Evolutionary conservation across 1,140 invertebrate genomes (phyloP).

Genomic region (Bombus sibiricus): DNA sequence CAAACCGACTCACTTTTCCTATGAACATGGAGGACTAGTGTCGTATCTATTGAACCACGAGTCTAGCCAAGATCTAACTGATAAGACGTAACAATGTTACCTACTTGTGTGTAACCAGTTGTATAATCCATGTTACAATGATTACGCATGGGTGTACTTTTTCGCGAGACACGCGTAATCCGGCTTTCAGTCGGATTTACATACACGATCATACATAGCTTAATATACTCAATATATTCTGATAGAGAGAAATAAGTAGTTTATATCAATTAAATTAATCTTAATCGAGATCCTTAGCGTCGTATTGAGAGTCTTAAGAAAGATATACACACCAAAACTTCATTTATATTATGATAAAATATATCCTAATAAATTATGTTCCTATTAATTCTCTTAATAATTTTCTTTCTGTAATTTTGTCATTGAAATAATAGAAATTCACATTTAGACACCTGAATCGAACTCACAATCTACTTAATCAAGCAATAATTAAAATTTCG

Average conservation of each 20-base stretch:
- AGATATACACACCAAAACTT: too few species aligned
- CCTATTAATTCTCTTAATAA: not conserved
- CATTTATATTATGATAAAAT: not conserved
- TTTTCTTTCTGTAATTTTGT: not conserved
- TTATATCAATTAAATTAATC: too few species aligned
- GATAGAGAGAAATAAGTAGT: too few species aligned
- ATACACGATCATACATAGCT: not conserved
- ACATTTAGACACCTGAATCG: too few species aligned
- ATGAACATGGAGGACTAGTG: too few species aligned
- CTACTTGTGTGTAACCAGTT: constrained; percentile 1
- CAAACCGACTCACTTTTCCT: constrained; percentile 6
- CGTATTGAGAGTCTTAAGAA: too few species aligned
- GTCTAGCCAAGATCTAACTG: not conserved
- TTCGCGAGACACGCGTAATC: not conserved
- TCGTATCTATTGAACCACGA: not conserved
- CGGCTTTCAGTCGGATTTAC: not conserved
- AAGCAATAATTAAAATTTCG: too few species aligned
- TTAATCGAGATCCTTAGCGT: too few species aligned
- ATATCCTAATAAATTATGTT: too few species aligned
- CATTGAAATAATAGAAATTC: not conserved
- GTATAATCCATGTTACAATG: constrained; percentile 11
- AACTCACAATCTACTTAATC: too few species aligned
- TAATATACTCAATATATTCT: not conserved
- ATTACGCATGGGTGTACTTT: not conserved
- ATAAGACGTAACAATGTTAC: not conserved